These are phyloP conservation scores for Rotaria sp. DNA, from an alignment of 2,888 invertebrate genomes.

Conservation along the genomic window DNA sequence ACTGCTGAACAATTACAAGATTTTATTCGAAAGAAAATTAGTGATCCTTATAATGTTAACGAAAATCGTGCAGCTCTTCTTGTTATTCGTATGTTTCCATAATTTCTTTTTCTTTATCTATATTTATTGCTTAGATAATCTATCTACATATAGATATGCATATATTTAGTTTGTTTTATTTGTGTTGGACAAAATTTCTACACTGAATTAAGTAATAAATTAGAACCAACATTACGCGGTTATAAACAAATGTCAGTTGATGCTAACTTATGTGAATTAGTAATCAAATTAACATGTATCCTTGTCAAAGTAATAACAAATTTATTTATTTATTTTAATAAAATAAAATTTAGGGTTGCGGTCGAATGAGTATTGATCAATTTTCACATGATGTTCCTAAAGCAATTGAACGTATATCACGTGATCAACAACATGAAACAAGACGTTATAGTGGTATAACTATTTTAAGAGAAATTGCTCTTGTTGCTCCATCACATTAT, in stretches of 20 bases:
- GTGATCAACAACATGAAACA: constrained; percentile 10
- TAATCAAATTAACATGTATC: background rate
- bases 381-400: background rate
- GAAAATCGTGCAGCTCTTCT: constrained; percentile 18
- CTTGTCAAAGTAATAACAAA: background rate
- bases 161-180: background rate
- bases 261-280: background rate
- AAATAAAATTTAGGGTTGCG: background rate
- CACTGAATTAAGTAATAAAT: constrained; percentile 23
- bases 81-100: background rate
- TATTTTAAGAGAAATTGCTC: constrained; percentile 3
- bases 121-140: background rate
- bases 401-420: background rate
- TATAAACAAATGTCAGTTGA: constrained; percentile 26
- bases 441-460: constrained; percentile 19
- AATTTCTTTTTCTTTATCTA: background rate
- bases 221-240: background rate
- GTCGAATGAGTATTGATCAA: background rate
- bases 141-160: background rate
- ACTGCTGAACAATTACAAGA: background rate
- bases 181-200: background rate
- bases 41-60: background rate
- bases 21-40: background rate
- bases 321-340: background rate
- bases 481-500: background rate